Percentiles rank a stretch among this genome's conserved stretches.
Conservation (phyloP, 2,888 invertebrate genomes). For the Chydorus sphaericus region DNA sequence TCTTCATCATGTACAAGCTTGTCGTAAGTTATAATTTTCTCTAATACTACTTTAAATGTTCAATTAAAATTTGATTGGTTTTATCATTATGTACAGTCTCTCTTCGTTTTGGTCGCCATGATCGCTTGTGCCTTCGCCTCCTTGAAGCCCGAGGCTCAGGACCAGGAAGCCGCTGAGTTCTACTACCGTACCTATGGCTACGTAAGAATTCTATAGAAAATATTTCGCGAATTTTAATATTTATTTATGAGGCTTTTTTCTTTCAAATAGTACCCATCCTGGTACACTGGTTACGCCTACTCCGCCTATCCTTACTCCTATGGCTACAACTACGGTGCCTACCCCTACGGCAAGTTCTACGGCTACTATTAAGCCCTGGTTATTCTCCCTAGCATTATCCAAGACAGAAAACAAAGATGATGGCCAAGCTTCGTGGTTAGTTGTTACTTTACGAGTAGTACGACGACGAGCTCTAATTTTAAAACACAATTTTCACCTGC, state of each 20-base stretch:
- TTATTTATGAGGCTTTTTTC: too few species aligned
- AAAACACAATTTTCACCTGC: too few species aligned
- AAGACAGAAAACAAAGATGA: neutral
- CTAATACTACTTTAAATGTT: neutral
- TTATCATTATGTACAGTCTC: neutral
- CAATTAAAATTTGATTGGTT: neutral
- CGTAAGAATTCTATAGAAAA: too few species aligned
- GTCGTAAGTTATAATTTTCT: neutral
- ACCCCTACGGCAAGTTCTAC: neutral
- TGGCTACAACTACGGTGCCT: neutral
- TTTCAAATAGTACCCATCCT: neutral
- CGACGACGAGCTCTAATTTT: neutral
- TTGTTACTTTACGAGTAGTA: too few species aligned
- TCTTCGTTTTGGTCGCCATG: constrained; percentile 1
- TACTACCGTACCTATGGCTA: neutral
- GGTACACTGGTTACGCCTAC: neutral
- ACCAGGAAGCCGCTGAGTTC: neutral
- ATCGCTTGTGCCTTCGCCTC: neutral
- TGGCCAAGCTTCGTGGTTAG: neutral
- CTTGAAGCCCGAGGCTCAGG: neutral
- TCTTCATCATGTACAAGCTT: neutral
- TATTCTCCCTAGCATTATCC: neutral
- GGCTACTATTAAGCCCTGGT: neutral
- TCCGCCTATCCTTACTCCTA: neutral
- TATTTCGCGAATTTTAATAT: too few species aligned